Base-by-base conservation (phyloP, 2,888 invertebrate species). In the Thereva nobilitata region DNA sequence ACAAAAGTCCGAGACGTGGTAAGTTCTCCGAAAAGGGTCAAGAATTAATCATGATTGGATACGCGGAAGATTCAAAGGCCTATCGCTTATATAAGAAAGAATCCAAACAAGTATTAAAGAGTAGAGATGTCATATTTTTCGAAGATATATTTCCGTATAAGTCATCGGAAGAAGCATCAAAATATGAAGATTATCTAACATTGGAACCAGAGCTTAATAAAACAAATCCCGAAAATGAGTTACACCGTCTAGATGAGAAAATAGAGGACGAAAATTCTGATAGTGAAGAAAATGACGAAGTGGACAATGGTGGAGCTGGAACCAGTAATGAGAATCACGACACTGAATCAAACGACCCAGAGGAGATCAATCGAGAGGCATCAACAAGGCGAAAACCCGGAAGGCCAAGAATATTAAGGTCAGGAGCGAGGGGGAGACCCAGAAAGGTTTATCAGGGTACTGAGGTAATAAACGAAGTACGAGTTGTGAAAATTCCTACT, bases 121-220 rank as follows among this genome's bases (percentile, higher is more conserved):
- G 54, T n/a, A 67, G 70, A 40, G 70, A 70, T 66, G 70, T 71
- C 6, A 69, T 56, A 47, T 72, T 68, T 67, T 71, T 73, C 67
- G 67, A 72, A 44, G 47, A 71, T 34, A 54, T 56, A 4, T 71
- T 71, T 70, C 56, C 57, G 63, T 64, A 50, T 49, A 10, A 49
- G 10, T 49, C 12, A 49, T 12, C 12, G 8, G n/a, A 49, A 49
- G n/a, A 9, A 34, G 0, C 49, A 12, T 6, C n/a, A 23, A 23
- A 23, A 23, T 23, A 23, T 23, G 23, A 23, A 23, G 23, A 23
- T 23, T 23, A 23, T 23, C 23, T 23, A 23, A 2, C 23, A 23
- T 23, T 23, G 23, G 23, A 23, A 23, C 1, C 23, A 23, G 23
- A 23, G 23, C 23, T 23, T 23, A 2, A 23, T 23, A 23, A 23